Percentiles rank a stretch among this genome's conserved stretches.
Conservation (phyloP, 1,140 invertebrate species). For the Zaprionus tsacasi region DNA sequence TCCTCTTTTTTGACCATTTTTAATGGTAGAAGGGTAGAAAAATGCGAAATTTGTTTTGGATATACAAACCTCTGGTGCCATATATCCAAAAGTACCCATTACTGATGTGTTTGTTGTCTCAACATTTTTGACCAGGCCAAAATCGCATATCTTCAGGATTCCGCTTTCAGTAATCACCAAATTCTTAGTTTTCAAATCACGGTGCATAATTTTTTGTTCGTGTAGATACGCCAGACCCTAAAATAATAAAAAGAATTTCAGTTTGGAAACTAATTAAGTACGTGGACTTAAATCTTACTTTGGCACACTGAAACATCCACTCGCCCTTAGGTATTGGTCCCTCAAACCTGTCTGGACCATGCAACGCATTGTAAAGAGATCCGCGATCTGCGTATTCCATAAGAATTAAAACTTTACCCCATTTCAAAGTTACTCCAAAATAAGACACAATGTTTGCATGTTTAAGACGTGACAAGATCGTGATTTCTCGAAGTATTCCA, state of each 20-base stretch:
- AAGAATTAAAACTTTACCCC: neutral
- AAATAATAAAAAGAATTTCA: neutral
- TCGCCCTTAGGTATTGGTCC: neutral
- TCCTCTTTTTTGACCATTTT: too few relatives aligned
- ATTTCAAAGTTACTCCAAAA: neutral
- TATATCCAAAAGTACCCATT: neutral
- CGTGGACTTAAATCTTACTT: neutral
- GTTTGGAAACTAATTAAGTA: neutral
- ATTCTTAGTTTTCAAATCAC: conserved; percentile 5
- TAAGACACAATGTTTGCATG: conserved; percentile 3
- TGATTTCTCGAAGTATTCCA: neutral
- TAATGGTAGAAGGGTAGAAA: too few relatives aligned
- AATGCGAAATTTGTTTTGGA: too few relatives aligned
- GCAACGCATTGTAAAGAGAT: conserved; percentile 1
- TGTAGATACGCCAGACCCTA: conserved; percentile 16
- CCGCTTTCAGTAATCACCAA: neutral
- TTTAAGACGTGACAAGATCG: neutral
- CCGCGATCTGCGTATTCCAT: conserved; percentile 15
- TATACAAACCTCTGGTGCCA: conserved; percentile 17
- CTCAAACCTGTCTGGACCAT: too few relatives aligned
- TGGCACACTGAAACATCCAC: conserved; percentile 3
- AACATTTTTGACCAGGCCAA: neutral
- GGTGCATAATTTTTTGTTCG: neutral
- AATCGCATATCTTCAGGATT: conserved; percentile 7
- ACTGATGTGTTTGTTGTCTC: neutral